Evolutionary conservation across 2,888 invertebrate species (phyloP).

Genomic region (Rhagium mordax): DNA sequence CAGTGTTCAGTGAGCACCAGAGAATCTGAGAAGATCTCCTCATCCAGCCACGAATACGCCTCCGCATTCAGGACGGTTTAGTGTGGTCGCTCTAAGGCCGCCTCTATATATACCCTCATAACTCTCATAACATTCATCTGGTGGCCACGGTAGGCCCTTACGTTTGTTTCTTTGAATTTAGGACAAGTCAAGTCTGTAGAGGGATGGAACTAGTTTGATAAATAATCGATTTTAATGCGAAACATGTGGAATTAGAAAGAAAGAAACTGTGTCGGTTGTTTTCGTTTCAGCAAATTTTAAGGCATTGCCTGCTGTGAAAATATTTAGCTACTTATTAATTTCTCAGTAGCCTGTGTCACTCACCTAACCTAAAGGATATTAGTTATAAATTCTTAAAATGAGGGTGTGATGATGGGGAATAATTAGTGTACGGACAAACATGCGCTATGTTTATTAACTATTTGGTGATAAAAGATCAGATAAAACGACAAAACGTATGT

Average conservation of each 20-base stretch:
- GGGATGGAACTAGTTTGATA: slow-evolving; percentile 2
- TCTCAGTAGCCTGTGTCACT: neutral
- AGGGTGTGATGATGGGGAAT: neutral
- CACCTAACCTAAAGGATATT: neutral
- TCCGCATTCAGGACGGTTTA: slow-evolving; percentile 29
- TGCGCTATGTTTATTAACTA: neutral
- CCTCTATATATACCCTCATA: slow-evolving; percentile 21
- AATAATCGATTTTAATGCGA: slow-evolving; percentile 13
- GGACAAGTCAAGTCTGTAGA: slow-evolving; percentile 1
- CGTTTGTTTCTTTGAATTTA: slow-evolving; percentile 24
- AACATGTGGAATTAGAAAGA: slow-evolving; percentile 17
- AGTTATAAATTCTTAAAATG: neutral
- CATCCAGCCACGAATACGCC: slow-evolving; percentile 34
- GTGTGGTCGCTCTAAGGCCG: slow-evolving; percentile 1
- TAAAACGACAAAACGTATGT: no score
- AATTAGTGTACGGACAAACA: neutral
- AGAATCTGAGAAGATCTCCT: slow-evolving; percentile 27
- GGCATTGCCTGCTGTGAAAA: neutral
- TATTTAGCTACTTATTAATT: neutral
- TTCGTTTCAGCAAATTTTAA: neutral
- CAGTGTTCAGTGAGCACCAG: slow-evolving; percentile 31
- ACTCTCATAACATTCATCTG: slow-evolving; percentile 14
- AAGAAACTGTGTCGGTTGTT: neutral
- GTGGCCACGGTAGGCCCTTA: neutral
- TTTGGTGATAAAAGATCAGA: no score